Conservation (phyloP, 1,140 invertebrate genomes). For the Medauroidea extradentata region DNA sequence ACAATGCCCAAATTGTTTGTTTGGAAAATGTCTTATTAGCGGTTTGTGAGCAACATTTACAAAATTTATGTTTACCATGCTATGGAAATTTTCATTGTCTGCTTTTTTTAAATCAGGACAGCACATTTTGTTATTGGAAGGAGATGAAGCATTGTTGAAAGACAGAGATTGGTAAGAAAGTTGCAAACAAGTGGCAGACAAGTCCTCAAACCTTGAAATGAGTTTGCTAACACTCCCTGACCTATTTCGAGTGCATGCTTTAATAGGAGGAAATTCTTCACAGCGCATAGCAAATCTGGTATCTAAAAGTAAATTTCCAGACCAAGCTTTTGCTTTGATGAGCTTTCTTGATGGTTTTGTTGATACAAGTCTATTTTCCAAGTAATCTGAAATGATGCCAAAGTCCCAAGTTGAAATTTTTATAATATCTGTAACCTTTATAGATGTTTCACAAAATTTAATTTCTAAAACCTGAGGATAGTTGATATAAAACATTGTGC, state of each 20-base stretch:
- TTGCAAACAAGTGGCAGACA: no score
- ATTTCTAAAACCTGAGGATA: background rate
- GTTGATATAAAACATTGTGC: background rate
- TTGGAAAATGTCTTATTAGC: no score
- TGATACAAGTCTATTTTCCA: background rate
- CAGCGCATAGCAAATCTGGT: background rate
- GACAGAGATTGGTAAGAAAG: no score
- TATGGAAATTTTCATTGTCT: no score
- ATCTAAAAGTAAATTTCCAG: conserved; percentile 15
- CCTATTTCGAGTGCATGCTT: background rate
- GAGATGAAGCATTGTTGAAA: no score
- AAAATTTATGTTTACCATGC: no score
- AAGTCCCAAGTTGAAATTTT: background rate
- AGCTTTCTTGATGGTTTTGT: conserved; percentile 10
- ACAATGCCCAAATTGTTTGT: no score
- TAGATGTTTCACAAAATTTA: background rate
- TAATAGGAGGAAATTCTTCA: background rate
- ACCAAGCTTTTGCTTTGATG: conserved; percentile 14
- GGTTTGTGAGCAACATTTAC: no score
- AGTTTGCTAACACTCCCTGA: conserved; percentile 22
- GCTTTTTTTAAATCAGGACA: no score
- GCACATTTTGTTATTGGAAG: no score
- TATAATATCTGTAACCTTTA: background rate
- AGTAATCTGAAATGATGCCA: background rate
- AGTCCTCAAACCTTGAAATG: conserved; percentile 23